Base-by-base conservation (phyloP, 2,888 invertebrate species). In the Sylvicola cinctus region DNA sequence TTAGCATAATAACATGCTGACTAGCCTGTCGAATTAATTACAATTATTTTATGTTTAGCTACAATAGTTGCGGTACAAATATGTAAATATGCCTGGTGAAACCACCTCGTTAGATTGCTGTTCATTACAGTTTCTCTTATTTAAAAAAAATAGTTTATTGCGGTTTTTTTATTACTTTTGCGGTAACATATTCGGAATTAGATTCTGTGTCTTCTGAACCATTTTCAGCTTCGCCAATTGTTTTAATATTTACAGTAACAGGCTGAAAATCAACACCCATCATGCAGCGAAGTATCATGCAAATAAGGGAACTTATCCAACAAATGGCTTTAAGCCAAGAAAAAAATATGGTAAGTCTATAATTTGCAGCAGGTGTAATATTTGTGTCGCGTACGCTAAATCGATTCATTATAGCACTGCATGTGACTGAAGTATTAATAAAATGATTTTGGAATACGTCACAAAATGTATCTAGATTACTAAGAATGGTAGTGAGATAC, bases 251-350 rank as follows among this genome's bases (percentile, higher is more conserved):
- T 27, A 27, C 4, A 27, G 34, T 3, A 34, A 50, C 47, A 40
- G 52, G 34, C 36, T 50, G 53, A 12, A 52, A 52, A 33, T 52
- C 52, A 14, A 53, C 45, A 12, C 50, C 53, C 23, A 51, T 46
- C 3, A 47, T 20, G 16, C 48, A 53, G 3, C 52, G 46, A 39
- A 49, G 16, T n/a, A 49, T 27, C 51, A 52, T 52, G 17, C 51
- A 38, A 13, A 53, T 16, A n/a, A 52, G 39, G 0, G 52, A 49
- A 28, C 47, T 12, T 2, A 48, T 29, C 52, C 52, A 52, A 20
- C 51, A 33, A 3, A 48, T 31, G 43, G 50, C 42, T 20, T 46
- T 44, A 1, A 35, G 31, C 2, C 49, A 27, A 12, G 27, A n/a
- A 27, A 27, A 27, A 12, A 27, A 4, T 6, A 27, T 27, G 11